Conservation (phyloP, 2,113 vertebrate genomes). For the Rhea pennata region DNA sequence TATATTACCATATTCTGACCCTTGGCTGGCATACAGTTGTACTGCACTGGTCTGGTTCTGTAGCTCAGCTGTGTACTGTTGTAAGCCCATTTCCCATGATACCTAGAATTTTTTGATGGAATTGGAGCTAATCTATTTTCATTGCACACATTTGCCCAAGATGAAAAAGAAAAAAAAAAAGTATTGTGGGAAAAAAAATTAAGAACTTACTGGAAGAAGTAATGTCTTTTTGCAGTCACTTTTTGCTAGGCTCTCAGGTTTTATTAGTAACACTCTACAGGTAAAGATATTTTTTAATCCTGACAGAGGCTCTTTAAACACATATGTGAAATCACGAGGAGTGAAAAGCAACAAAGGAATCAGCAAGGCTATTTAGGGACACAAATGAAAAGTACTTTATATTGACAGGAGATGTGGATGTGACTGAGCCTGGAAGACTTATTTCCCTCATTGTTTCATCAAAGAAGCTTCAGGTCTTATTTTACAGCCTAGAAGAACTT, state of each 20-base stretch:
- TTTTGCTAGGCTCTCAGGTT: background rate
- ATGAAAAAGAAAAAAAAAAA: background rate
- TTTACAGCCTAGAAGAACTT: constrained; percentile 14
- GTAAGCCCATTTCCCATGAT: constrained; percentile 13
- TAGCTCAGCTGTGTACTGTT: background rate
- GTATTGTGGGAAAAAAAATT: background rate
- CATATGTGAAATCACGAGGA: constrained; percentile 19
- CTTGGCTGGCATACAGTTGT: background rate
- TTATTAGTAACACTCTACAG: background rate
- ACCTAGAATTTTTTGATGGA: constrained; percentile 38
- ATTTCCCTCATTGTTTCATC: background rate
- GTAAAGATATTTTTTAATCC: constrained; percentile 51
- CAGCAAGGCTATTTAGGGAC: constrained; percentile 51
- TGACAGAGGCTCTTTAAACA: constrained; percentile 31
- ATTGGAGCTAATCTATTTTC: constrained; percentile 43
- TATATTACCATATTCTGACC: constrained; percentile 2
- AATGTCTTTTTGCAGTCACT: constrained; percentile 28
- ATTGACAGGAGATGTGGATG: constrained; percentile 2
- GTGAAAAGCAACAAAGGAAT: background rate
- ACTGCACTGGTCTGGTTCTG: background rate
- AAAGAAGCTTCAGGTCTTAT: constrained; percentile 16
- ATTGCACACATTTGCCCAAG: constrained; percentile 23
- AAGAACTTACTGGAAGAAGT: background rate
- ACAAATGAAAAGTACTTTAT: constrained; percentile 5
- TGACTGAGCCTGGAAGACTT: constrained; percentile 18